Evolutionary conservation across 2,113 vertebrate genomes (phyloP).

Genomic region (Axis porcinus): DNA sequence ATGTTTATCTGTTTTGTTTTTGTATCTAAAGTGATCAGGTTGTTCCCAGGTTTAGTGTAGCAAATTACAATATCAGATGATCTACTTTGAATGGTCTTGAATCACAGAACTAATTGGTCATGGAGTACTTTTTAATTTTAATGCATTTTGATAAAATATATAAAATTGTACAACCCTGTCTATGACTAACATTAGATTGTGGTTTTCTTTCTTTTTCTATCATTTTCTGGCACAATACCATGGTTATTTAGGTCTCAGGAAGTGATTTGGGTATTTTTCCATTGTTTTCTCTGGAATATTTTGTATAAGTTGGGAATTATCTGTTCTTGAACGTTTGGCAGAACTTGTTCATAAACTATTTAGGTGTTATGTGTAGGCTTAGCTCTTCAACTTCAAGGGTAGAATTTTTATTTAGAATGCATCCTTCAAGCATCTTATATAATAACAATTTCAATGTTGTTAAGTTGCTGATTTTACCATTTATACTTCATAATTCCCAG

Average conservation of each 20-base stretch:
- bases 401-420: not conserved
- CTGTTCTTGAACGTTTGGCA: conserved; percentile 31
- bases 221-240: not conserved
- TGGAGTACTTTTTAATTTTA: not conserved
- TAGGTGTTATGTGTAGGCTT: not conserved
- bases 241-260: not conserved
- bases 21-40: not conserved
- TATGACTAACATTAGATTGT: not conserved
- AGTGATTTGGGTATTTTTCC: conserved; percentile 26
- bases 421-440: not conserved
- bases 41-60: not conserved
- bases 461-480: not conserved
- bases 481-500: conserved; percentile 1
- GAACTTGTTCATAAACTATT: conserved; percentile 37
- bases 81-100: not conserved
- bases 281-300: not conserved
- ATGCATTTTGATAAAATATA: not conserved
- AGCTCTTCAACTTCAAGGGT: not conserved
- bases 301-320: not conserved
- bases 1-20: not conserved
- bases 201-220: not conserved
- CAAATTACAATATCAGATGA: not conserved
- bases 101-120: not conserved
- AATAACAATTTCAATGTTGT: not conserved
- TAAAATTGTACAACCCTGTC: not conserved